Conservation (phyloP, 2,888 invertebrate genomes). For the Julus scanicus region DNA sequence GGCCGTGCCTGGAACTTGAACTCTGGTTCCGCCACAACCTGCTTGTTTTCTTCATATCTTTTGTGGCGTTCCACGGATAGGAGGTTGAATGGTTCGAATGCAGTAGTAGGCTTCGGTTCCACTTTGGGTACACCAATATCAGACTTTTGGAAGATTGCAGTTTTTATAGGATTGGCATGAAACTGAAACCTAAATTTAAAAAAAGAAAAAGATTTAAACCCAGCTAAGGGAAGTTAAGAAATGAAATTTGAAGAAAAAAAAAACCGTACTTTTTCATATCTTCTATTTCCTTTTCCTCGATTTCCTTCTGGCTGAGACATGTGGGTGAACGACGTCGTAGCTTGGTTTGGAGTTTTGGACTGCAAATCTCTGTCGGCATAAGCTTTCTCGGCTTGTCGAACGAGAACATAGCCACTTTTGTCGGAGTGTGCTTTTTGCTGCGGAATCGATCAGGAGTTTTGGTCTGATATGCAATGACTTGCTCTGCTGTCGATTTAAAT, state of each 20-base stretch:
- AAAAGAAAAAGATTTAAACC: background rate
- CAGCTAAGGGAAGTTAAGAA: background rate
- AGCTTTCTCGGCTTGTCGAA: constrained; percentile 5
- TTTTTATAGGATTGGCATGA: constrained; percentile 75
- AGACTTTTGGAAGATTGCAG: constrained; percentile 71
- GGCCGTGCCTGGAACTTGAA: constrained; percentile 73
- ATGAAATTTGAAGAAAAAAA: too few species aligned
- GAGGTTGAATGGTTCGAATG: constrained; percentile 75
- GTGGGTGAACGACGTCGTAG: constrained; percentile 70
- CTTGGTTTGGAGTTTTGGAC: constrained; percentile 66
- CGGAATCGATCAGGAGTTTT: constrained; percentile 73
- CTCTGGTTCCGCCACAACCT: constrained; percentile 60
- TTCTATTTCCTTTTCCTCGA: constrained; percentile 74
- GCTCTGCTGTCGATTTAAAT: constrained; percentile 74
- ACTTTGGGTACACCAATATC: constrained; percentile 67
- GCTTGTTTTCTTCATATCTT: background rate
- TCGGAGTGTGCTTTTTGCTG: constrained; percentile 32
- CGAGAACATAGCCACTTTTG: background rate
- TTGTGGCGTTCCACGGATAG: constrained; percentile 66
- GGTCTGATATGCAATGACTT: constrained; percentile 71
- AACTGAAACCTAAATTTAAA: constrained; percentile 68
- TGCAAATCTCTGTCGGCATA: background rate
- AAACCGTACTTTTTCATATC: constrained; percentile 72
- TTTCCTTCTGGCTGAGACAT: constrained; percentile 72
- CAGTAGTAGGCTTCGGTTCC: constrained; percentile 71